Evolutionary conservation across 1,140 invertebrate genomes (phyloP), one percentile per base, ranked within the genome.

Genomic region (Bombus huntii): DNA sequence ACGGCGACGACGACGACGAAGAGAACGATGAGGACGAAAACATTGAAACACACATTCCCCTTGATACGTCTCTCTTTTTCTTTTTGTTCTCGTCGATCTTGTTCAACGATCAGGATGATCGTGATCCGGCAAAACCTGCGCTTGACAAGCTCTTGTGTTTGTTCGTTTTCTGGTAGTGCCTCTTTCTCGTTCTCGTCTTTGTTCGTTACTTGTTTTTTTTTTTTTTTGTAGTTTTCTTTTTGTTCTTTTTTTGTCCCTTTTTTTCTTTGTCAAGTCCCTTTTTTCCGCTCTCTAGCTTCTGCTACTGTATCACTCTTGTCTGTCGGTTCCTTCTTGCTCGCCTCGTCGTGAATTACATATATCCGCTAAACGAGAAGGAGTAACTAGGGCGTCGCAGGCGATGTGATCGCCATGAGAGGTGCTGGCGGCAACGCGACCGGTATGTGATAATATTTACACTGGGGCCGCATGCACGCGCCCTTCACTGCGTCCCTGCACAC

Each of bases 361-460:
- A 78, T 83, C 81, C 86, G 85, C 80, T 87, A 85, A 85, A 88
- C 90, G 86, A 88, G 87, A 90, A 91, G 89, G 78, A 86, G 87
- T 92, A 90, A 92, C 92, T 95, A 95, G 85, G 94, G 91, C 87
- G 93, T 94, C 88, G 92, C 96, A 92, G 95, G 92, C 91, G 94
- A 93, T 91, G 95, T 93, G 94, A 96, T 95, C 93, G 95, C 96
- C 95, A 96, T 96, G 92, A 96, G 95, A 85, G 96, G 95, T 89
- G 97, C 97, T 92, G 97, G 97, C 92, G 97, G 97, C 96, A 98
- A 96, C 92, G 96, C 96, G 95, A 98, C 97, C 92, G 98, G 98
- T 96, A 98, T 98, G 96, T 98, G 98, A 96, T 98, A 98, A 96
- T 98, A 98, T 97, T 98, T 98, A 97, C 98, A 99, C 95, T 97